These are phyloP conservation scores for Elgaria multicarinata DNA, from an alignment of 2,113 vertebrate species.

Conservation along the genomic window DNA sequence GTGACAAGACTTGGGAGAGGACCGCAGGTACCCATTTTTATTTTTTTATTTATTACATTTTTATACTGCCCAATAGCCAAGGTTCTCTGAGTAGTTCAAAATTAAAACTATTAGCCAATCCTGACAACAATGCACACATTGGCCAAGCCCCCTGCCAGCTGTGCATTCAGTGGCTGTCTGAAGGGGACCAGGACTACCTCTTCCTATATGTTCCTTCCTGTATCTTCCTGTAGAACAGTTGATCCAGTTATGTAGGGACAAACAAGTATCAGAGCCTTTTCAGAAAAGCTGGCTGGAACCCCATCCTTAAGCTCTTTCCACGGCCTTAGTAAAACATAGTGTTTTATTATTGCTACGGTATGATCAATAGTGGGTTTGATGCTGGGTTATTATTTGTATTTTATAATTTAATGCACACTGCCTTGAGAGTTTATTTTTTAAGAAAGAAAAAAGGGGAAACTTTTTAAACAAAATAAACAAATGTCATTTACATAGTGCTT, in stretches of 20 bases:
- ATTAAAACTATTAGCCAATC: no score
- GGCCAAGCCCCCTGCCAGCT: neutral
- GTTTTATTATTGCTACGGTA: neutral
- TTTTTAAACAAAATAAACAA: neutral
- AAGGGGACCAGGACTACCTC: neutral
- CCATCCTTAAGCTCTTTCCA: neutral
- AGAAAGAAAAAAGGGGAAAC: neutral
- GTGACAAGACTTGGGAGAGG: no score
- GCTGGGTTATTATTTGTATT: neutral
- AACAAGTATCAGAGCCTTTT: neutral
- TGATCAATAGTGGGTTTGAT: neutral
- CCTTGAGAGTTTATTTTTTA: neutral
- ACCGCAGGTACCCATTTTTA: no score
- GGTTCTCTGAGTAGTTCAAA: no score
- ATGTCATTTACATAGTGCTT: neutral
- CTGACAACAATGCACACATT: neutral
- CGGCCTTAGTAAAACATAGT: neutral
- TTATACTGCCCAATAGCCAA: no score
- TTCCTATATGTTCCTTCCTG: neutral
- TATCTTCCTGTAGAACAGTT: neutral
- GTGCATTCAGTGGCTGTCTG: neutral
- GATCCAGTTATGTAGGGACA: neutral
- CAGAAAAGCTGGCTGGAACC: no score
- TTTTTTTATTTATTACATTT: no score
- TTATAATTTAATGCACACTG: neutral